A percentile compares a stretch with the other conserved stretches of the same genome.
Evolutionary conservation across 1,140 invertebrate species (phyloP).

Genomic region (Leucophenga varia): DNA sequence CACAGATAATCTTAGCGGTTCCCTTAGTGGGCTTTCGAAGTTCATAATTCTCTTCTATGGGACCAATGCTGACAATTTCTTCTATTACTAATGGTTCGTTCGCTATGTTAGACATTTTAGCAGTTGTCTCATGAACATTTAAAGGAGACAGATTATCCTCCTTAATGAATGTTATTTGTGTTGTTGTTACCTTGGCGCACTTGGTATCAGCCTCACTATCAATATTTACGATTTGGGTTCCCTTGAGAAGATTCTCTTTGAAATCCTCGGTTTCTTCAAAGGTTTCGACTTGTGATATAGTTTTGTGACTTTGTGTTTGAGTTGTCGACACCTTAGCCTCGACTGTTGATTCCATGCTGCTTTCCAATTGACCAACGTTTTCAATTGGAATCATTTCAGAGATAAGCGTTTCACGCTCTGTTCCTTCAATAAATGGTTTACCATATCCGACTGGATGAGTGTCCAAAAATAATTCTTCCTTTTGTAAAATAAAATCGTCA

Average conservation of each 20-base stretch:
- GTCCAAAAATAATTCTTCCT: too few species aligned
- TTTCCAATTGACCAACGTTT: conserved; percentile 19
- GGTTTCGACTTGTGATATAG: conserved; percentile 19
- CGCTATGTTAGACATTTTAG: conserved; percentile 15
- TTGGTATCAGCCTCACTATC: conserved; percentile 8
- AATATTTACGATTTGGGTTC: conserved; percentile 5
- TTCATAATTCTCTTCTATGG: conserved; percentile 34
- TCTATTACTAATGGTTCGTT: conserved; percentile 27
- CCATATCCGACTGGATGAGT: too few species aligned
- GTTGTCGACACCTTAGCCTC: conserved; percentile 17
- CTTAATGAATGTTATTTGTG: conserved; percentile 27
- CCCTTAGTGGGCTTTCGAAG: conserved; percentile 18
- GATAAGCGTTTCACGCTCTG: conserved; percentile 26
- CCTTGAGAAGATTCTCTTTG: not conserved
- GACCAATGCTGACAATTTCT: conserved; percentile 26
- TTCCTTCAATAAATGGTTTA: conserved; percentile 36
- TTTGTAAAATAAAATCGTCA: too few species aligned
- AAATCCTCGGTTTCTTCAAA: conserved; percentile 29
- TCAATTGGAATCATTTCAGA: conserved; percentile 29
- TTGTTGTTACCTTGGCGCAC: conserved; percentile 22
- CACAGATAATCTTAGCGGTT: conserved; percentile 18
- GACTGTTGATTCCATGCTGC: too few species aligned
- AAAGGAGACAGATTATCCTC: conserved; percentile 22
- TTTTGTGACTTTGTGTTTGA: conserved; percentile 22
- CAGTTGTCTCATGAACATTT: conserved; percentile 2